Evolutionary conservation across 2,797 vertebrate genomes (phyloP), one percentile per base, ranked within the genome.

Genomic region (Anguilla obscura): DNA sequence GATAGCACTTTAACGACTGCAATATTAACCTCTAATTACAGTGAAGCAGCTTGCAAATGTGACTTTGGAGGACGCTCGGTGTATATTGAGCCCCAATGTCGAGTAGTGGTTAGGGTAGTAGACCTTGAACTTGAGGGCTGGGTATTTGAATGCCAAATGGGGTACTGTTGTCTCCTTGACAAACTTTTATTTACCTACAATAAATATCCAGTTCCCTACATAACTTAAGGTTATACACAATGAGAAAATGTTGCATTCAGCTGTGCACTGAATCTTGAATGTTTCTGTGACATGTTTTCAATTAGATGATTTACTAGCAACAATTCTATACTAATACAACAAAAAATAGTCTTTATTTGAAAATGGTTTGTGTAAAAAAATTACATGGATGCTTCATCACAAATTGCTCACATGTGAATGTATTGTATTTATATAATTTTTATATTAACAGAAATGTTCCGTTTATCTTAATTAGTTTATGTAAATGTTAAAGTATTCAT

Each of bases 1-100:
- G 80, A 89, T 87, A 86, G 80, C 85, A 85, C 27, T 86, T 89
- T 84, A 89, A 87, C 36, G 66, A 84, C 82, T 66, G 63, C 80
- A 74, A 66, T 71, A 89, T 89, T 86, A 87, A 89, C 79, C 66
- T 87, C 40, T 83, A 88, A 88, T 88, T 87, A 84, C 27, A 52
- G 27, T 18, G 69, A 50, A 76, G 66, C 86, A 86, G 45, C 87
- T 84, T 84, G 79, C 30, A 84, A 87, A 89, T 89, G 60, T 86
- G 88, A 87, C 88, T 87, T 87, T 85, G 79, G 80, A 84, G 63
- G 86, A 36, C 18, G 21, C 85, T 21, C 48, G 45, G 85, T 56
- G 48, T 69, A 71, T 88, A 86, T 74, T 54, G 40, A 40, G 87
- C 27, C 56, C 21, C 14, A n/a, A 30, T 45, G n/a, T 60, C 0